phyloP scores from a whole-genome alignment of 2,113 vertebrate genomes.

The Dolichallabes microphthalmus region DNA sequence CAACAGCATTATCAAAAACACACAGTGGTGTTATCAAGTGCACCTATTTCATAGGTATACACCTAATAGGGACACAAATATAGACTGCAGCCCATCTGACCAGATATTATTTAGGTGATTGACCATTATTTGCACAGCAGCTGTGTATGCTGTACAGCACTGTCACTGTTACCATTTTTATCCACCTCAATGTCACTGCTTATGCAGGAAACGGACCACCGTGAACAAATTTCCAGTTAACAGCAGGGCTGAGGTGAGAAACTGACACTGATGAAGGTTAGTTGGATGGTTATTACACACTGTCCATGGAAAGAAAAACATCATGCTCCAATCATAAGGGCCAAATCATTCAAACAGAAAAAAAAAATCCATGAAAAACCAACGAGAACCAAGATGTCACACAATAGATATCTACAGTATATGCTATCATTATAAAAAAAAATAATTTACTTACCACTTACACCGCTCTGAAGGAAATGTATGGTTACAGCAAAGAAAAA shows the following conservation, averaged over 20 bases:
- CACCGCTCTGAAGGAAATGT: neutral
- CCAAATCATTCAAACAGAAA: neutral
- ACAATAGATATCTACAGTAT: neutral
- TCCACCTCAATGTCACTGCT: neutral
- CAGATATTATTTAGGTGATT: neutral
- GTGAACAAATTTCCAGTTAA: neutral
- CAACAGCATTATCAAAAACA: neutral
- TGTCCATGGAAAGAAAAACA: neutral
- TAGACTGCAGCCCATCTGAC: neutral
- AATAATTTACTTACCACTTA: conserved; percentile 18
- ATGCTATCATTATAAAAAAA: neutral
- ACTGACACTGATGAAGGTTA: neutral
- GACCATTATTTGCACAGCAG: neutral
- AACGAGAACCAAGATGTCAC: neutral
- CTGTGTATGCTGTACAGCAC: neutral
- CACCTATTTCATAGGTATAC: neutral
- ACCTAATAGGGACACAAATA: neutral
- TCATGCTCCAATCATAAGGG: neutral
- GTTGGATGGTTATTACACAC: neutral
- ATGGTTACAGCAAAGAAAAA: neutral
- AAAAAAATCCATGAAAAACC: neutral
- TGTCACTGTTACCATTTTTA: neutral
- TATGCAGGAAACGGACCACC: neutral
- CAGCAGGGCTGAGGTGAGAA: neutral
- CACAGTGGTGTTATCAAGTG: neutral